Base-by-base conservation (phyloP, 2,888 invertebrate species). In the Cheiracanthium punctorium region DNA sequence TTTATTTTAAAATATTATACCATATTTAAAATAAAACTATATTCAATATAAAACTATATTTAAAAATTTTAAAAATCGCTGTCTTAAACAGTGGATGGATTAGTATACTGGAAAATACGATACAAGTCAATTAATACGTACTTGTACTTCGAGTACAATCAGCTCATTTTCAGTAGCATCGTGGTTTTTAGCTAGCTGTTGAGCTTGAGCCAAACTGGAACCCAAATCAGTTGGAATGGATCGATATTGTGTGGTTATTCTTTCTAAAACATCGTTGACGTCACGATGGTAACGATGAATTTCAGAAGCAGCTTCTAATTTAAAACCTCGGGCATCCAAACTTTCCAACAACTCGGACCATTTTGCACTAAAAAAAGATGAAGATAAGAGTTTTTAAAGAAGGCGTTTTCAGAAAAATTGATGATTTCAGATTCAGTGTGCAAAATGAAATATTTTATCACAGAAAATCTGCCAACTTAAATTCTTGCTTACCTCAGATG, bases 231-330 rank as follows among this genome's bases (percentile, higher is more conserved):
- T 96, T 0, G 96, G 96, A 52, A 98, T 94, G 0, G 95, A 95
- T 0, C 96, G 95, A 88, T 96, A 95, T 91, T 98, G 97, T 91
- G 97, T 97, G 90, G 96, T 96, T 48, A 97, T 97, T 30, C 98
- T 93, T 65, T 96, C 95, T 10, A 97, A 92, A 1, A 97, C 96
- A 91, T 98, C 98, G 29, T 95, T 96, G 0, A 96, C 97, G 92
- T 98, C 98, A 77, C 98, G 94, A 92, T 99, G 98, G 94, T 98
- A 99, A 79, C 98, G 94, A 92, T 99, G 99, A 89, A 99, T 97
- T 93, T 98, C 98, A 10, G 97, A 98, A 0, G 98, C 99, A 0
- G 97, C 98, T 91, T 95, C 95, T 69, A 99, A 93, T 65, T 97
- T 95, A 88, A 95, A 94, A 88, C 96, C 96, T n/a, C 98, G 94